phyloP scores from a whole-genome alignment of 2,888 invertebrate genomes.

The Ectropis crepuscularia region DNA sequence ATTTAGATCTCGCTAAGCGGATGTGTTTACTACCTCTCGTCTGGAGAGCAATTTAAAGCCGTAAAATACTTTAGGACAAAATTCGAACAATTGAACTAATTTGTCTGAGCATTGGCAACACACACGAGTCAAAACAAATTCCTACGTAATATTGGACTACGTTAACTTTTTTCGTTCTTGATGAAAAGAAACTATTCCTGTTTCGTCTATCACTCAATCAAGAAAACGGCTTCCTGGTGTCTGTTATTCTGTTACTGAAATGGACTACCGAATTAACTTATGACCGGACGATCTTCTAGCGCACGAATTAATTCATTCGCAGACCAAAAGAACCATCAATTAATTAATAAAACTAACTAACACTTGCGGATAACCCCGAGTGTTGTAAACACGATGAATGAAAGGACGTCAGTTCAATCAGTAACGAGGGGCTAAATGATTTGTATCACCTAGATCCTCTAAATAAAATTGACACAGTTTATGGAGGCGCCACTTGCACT shows the following conservation, averaged over 20 bases:
- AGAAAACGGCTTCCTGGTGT: neutral
- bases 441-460: constrained; percentile 43
- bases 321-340: constrained; percentile 21
- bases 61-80: constrained; percentile 13
- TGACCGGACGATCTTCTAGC: constrained; percentile 5
- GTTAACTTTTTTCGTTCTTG: neutral
- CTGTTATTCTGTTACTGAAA: constrained; percentile 4
- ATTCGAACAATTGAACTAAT: constrained; percentile 14
- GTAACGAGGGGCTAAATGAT: constrained; percentile 34
- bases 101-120: neutral
- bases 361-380: constrained; percentile 20
- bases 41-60: constrained; percentile 25
- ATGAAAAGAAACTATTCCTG: neutral
- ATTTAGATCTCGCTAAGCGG: constrained; percentile 24
- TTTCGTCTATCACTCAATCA: neutral
- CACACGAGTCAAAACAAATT: neutral
- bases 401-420: constrained; percentile 30
- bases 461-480: constrained; percentile 62
- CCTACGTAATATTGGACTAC: neutral
- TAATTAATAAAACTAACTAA: constrained; percentile 24
- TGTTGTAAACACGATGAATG: constrained; percentile 22
- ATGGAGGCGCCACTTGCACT: constrained; percentile 53
- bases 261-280: constrained; percentile 8
- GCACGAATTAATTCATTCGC: constrained; percentile 20
- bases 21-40: constrained; percentile 25